Evolutionary conservation across 2,113 vertebrate genomes (phyloP).

Genomic region (Sterna hirundo): DNA sequence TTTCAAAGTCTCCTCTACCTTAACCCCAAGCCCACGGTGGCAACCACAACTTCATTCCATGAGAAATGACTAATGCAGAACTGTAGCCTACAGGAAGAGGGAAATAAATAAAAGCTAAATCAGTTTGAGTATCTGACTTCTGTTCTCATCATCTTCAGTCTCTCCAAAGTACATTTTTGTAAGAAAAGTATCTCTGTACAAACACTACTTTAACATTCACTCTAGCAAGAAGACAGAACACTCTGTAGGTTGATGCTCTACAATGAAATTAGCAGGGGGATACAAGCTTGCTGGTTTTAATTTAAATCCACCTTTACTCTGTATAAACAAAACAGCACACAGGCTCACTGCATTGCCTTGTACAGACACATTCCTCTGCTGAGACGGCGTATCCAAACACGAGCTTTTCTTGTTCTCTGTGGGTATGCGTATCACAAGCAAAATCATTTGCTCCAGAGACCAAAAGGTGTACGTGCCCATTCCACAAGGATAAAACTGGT

Average conservation of each 20-base stretch:
- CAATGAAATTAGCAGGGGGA: not conserved
- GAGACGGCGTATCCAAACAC: not conserved
- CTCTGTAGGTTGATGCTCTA: not conserved
- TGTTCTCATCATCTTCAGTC: not conserved
- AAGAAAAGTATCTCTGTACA: not conserved
- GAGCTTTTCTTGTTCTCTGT: not conserved
- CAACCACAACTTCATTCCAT: slow-evolving; percentile 23
- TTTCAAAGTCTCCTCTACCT: slow-evolving; percentile 8
- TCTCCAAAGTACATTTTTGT: not conserved
- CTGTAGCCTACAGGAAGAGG: slow-evolving; percentile 16
- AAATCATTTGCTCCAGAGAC: not conserved
- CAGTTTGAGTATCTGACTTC: not conserved
- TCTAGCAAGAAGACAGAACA: not conserved
- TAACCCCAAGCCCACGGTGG: not conserved
- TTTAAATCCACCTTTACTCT: not conserved
- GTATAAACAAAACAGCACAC: not conserved
- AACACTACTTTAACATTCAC: not conserved
- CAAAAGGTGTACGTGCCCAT: not conserved
- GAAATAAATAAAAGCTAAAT: slow-evolving; percentile 62
- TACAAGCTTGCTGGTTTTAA: not conserved
- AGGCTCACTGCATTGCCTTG: not conserved
- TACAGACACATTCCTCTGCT: not conserved
- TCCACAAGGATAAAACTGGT: not conserved
- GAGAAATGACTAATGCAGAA: slow-evolving; percentile 18
- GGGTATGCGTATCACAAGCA: not conserved